Percentiles rank a stretch among this genome's conserved stretches.
phyloP scores from a whole-genome alignment of 2,797 vertebrate species.

The Huso huso region DNA sequence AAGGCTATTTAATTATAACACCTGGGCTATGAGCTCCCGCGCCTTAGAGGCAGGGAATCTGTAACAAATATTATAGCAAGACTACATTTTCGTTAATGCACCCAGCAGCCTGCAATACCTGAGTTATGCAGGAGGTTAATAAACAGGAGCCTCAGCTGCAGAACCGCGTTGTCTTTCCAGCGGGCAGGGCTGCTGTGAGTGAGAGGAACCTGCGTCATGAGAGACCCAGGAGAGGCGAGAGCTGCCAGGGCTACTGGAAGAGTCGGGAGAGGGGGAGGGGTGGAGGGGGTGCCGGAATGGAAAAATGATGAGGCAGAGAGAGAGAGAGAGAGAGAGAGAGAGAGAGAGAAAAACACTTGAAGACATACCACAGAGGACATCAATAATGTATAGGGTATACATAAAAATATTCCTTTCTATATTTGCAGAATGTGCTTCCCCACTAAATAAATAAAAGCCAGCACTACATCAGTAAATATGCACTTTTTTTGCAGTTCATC shows the following conservation, averaged over 20 bases:
- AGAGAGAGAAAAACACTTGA: slow-evolving; percentile 6
- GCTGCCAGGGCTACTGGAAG: slow-evolving; percentile 16
- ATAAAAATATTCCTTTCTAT: too few species aligned
- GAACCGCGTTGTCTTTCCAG: slow-evolving; percentile 40
- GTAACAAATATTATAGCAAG: too few species aligned
- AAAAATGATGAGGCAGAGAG: slow-evolving; percentile 16
- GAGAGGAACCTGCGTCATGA: slow-evolving; percentile 48
- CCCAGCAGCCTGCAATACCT: background rate
- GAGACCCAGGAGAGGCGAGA: slow-evolving; percentile 34
- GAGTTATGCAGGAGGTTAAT: slow-evolving; percentile 30
- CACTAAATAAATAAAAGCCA: too few species aligned
- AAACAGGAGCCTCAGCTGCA: slow-evolving; percentile 11
- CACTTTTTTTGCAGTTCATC: too few species aligned
- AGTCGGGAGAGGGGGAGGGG: background rate
- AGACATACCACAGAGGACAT: too few species aligned
- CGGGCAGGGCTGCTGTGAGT: slow-evolving; percentile 34
- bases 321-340: slow-evolving; percentile 38
- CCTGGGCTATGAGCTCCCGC: too few species aligned
- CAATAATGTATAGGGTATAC: too few species aligned
- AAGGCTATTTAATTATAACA: too few species aligned
- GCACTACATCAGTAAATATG: too few species aligned
- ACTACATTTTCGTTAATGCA: background rate
- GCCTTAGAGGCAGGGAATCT: too few species aligned
- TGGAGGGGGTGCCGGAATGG: too few species aligned
- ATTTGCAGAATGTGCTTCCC: too few species aligned